Base-by-base conservation (phyloP, 1,140 invertebrate species). In the Drosophila elegans region DNA sequence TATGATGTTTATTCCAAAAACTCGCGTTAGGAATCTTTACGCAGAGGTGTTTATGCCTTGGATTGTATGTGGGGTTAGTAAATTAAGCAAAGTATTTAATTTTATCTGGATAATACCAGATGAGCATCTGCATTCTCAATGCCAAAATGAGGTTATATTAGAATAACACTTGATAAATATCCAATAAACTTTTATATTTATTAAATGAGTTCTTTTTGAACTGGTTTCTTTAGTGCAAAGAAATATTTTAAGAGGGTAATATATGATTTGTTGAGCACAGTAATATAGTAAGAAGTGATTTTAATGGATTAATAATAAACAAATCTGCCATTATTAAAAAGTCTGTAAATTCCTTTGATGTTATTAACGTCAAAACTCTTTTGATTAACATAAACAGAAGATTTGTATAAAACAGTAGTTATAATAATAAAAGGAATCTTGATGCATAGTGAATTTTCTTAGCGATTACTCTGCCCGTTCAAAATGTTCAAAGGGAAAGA, bases 31-130 rank as follows among this genome's bases (percentile, higher is more conserved):
- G 7, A 16, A 39, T 56, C n/a, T 12, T 10, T 12, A 56, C 13
- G 10, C 32, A 5, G 21, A 11, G 21, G 21, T 42, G 27, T 25
- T 10, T 6, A 57, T 21, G 11, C 11, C 10, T 25, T 5, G 53
- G 0, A 11, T 11, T 13, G 16, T 6, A 13, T 59, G 10, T 44
- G 39, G 13, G 38, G 7, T 12, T 36, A 60, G 34, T 59, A 44
- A 59, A 44, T 63, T 39, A 63, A 34, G 39, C n/a, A 27, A 60
- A 44, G 44, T 63, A 63, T 57, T 63, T 63, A 6, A 63, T 42
- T 34, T 32, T 25, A 62, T 62, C 60, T 62, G 53, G 53, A 32
- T 59, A 59, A 59, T 42, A 21, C 54, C 60, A 60, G 38, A 59
- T 42, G 13, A 59, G 27, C 27, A 60, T 59, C 36, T 59, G 38